phyloP scores from a whole-genome alignment of 2,797 vertebrate genomes.

The Macropus fuliginosus region DNA sequence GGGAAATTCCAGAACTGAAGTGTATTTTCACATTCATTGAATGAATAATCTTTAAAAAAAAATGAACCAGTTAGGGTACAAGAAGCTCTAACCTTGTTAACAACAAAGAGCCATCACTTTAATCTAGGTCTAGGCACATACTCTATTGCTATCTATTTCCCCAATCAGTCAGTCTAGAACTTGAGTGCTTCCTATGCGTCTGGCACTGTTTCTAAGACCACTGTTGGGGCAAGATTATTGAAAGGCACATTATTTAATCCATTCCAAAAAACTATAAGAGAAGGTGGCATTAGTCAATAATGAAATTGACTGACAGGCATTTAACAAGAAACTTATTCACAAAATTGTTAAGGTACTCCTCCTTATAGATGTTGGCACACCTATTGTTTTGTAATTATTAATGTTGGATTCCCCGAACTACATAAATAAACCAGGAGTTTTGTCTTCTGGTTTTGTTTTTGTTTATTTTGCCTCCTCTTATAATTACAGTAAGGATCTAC shows the following conservation, averaged over 20 bases:
- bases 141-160: not conserved
- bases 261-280: not conserved
- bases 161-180: not conserved
- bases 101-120: not conserved
- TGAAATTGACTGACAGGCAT: not conserved
- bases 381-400: not conserved
- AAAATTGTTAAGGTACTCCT: not conserved
- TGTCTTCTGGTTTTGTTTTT: not conserved
- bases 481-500: not conserved
- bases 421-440: not conserved
- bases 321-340: not conserved
- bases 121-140: not conserved
- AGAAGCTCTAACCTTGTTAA: not conserved
- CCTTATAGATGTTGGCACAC: not conserved
- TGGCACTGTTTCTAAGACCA: not conserved
- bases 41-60: not conserved
- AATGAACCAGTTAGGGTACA: not conserved
- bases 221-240: not conserved
- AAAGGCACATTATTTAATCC: not conserved
- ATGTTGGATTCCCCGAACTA: not conserved
- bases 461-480: not conserved
- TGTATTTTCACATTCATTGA: not conserved
- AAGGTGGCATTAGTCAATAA: not conserved
- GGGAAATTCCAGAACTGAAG: not conserved
- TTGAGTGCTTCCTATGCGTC: not conserved